Evolutionary conservation across 2,113 vertebrate species (phyloP).

Genomic region (Oreocharis arfaki): DNA sequence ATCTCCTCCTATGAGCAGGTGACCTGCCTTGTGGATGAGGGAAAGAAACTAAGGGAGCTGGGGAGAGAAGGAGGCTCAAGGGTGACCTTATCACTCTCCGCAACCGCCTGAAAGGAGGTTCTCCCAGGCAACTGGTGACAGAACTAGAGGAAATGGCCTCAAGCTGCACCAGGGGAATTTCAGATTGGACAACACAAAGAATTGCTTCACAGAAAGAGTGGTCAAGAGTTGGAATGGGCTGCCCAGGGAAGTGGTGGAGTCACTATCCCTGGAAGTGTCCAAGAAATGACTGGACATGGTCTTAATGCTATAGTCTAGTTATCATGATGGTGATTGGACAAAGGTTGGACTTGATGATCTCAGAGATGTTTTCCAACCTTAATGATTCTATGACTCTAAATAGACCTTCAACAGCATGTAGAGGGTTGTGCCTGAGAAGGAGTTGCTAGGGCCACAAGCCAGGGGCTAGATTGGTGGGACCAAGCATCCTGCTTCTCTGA

Average conservation of each 20-base stretch:
- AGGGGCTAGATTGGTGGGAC: background rate
- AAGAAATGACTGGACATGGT: background rate
- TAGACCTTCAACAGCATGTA: background rate
- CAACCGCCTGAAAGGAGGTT: background rate
- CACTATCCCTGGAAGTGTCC: background rate
- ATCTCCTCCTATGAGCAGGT: background rate
- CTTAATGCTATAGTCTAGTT: background rate
- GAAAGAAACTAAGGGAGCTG: background rate
- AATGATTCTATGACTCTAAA: background rate
- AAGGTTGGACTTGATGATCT: background rate
- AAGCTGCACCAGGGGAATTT: background rate
- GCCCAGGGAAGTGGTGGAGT: background rate
- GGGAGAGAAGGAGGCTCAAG: background rate
- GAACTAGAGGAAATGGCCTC: background rate
- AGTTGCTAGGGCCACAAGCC: background rate
- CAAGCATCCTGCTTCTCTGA: background rate
- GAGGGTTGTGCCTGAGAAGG: background rate
- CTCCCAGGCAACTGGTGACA: background rate
- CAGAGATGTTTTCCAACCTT: background rate
- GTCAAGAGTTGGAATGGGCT: background rate
- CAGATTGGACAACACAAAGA: background rate
- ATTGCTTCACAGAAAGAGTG: background rate
- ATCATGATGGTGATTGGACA: no score
- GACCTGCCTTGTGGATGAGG: background rate
- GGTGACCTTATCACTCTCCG: background rate